phyloP scores from a whole-genome alignment of 2,113 vertebrate genomes.

The Hystrix brachyura region DNA sequence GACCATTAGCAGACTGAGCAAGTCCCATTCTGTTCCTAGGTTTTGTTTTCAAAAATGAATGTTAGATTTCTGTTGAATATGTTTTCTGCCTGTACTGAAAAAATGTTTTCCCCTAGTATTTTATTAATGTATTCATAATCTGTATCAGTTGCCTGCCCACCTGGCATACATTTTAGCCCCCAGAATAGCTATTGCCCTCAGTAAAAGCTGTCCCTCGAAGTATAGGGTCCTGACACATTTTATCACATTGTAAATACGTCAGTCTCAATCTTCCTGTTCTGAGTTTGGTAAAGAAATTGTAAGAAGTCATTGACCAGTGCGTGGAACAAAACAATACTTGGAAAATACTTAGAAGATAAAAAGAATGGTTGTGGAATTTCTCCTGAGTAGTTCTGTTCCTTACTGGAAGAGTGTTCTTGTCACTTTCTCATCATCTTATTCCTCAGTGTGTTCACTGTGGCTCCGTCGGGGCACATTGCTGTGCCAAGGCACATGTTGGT shows the following conservation, averaged over 20 bases:
- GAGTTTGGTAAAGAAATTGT: constrained; percentile 3
- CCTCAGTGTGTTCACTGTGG: not conserved
- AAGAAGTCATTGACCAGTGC: constrained; percentile 6
- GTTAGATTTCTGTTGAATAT: constrained; percentile 64
- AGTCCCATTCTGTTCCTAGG: not conserved
- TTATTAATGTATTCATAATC: constrained; percentile 39
- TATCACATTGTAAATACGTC: constrained; percentile 13
- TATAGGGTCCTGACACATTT: not conserved
- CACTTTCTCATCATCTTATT: not conserved
- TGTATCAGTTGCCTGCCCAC: not conserved
- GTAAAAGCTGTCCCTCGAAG: constrained; percentile 3
- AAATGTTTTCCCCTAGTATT: not conserved
- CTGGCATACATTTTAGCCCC: not conserved
- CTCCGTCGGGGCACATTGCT: no score
- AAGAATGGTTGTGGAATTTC: not conserved
- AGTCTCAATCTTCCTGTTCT: constrained; percentile 27
- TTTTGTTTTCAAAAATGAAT: not conserved
- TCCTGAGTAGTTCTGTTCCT: not conserved
- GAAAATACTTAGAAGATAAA: not conserved
- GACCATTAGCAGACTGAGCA: not conserved
- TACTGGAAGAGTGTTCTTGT: not conserved
- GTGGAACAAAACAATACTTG: not conserved
- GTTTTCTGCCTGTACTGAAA: constrained; percentile 64
- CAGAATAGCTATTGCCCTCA: not conserved
- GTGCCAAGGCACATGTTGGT: not conserved